Conservation (phyloP, 2,113 vertebrate species). For the Bucco capensis region DNA sequence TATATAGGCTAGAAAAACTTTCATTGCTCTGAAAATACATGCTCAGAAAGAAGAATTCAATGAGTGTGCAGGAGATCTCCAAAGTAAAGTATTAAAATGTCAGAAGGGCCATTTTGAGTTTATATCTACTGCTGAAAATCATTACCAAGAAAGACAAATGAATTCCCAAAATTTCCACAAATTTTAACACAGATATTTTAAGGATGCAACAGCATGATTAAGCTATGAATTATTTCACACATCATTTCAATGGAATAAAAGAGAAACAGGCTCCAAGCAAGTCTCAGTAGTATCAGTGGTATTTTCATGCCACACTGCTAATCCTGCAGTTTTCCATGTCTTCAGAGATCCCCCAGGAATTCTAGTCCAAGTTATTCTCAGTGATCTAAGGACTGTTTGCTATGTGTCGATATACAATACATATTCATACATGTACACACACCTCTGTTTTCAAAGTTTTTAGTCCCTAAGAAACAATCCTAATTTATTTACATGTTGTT, state of each 20-base stretch:
- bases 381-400: not conserved
- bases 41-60: not conserved
- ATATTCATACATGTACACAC: too few relatives aligned
- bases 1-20: not conserved
- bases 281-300: not conserved
- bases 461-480: too few relatives aligned
- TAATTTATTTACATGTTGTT: too few relatives aligned
- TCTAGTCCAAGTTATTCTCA: not conserved
- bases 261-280: not conserved
- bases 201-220: not conserved
- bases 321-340: not conserved
- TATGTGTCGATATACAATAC: not conserved
- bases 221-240: not conserved
- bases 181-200: not conserved
- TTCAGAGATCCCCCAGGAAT: not conserved
- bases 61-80: not conserved
- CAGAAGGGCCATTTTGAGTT: not conserved
- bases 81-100: not conserved
- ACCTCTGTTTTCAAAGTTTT: too few relatives aligned
- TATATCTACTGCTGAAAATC: not conserved
- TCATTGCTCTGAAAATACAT: not conserved
- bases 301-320: not conserved
- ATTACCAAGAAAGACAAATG: not conserved
- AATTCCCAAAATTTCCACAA: not conserved
- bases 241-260: not conserved